These are phyloP conservation scores for Malacoraja senta DNA, from an alignment of 2,797 vertebrate genomes.

Conservation along the genomic window DNA sequence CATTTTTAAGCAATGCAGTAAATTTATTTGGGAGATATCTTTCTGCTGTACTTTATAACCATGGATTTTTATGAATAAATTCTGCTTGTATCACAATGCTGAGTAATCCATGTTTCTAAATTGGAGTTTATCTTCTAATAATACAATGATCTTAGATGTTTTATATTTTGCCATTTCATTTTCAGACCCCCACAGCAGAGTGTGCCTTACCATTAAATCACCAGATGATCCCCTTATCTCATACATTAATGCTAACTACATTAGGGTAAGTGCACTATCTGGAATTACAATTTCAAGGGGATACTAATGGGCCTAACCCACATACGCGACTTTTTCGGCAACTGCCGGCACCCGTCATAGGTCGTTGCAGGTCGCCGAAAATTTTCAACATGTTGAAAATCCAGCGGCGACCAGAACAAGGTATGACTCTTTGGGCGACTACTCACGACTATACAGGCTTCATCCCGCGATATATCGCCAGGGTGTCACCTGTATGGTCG, in stretches of 20 bases:
- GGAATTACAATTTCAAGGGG: neutral
- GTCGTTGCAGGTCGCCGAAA: too few species aligned
- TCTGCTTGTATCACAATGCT: neutral
- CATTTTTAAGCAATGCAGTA: neutral
- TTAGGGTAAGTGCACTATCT: conserved; percentile 70
- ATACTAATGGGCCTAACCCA: too few species aligned
- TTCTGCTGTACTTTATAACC: too few species aligned
- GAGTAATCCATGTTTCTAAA: conserved; percentile 8
- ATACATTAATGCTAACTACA: conserved; percentile 97
- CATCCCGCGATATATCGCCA: too few species aligned
- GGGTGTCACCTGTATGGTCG: too few species aligned
- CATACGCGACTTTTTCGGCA: too few species aligned
- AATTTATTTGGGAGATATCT: neutral
- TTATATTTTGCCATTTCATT: conserved; percentile 33
- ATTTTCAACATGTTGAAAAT: too few species aligned
- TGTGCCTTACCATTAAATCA: conserved; percentile 79
- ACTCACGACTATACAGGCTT: too few species aligned
- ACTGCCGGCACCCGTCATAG: too few species aligned
- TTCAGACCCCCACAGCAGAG: conserved; percentile 94
- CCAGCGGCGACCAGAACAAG: too few species aligned
- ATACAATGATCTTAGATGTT: neutral
- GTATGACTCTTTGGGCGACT: too few species aligned
- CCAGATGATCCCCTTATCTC: conserved; percentile 87
- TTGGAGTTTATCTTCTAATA: neutral
- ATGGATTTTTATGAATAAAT: too few species aligned